A percentile compares a stretch with the other conserved stretches of the same genome.
phyloP scores from a whole-genome alignment of 2,888 invertebrate genomes.

The Drosophila multiciliata region DNA sequence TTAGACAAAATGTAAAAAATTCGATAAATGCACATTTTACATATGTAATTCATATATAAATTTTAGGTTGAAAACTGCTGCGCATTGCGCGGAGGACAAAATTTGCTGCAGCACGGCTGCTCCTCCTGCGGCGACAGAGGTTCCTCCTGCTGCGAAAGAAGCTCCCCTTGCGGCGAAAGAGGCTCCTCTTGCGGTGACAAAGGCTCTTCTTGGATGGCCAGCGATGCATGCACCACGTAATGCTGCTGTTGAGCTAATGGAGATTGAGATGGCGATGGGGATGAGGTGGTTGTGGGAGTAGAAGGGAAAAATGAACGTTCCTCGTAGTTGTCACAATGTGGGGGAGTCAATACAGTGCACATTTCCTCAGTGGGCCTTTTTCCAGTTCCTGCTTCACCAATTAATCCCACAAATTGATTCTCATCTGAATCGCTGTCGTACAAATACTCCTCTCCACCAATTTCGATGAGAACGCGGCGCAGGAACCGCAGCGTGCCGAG shows the following conservation, averaged over 20 bases:
- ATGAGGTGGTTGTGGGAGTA: background rate
- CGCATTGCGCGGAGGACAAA: background rate
- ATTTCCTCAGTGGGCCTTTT: background rate
- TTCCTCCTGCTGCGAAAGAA: constrained; percentile 30
- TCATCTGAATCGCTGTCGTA: constrained; percentile 62
- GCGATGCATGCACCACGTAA: constrained; percentile 5
- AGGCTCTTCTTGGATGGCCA: background rate
- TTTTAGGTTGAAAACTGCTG: constrained; percentile 16
- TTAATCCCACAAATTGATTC: constrained; percentile 54
- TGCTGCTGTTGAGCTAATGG: background rate
- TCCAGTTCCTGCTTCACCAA: constrained; percentile 9
- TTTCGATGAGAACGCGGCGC: constrained; percentile 46
- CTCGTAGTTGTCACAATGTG: background rate
- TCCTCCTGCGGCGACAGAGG: background rate
- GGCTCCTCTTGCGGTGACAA: constrained; percentile 2
- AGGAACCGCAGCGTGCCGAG: constrained; percentile 61
- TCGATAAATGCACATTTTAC: constrained; percentile 9
- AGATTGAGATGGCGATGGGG: background rate
- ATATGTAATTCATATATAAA: constrained; percentile 28
- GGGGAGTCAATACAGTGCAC: background rate
- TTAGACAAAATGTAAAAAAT: constrained; percentile 23
- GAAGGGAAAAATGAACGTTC: background rate
- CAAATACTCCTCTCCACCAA: constrained; percentile 47
- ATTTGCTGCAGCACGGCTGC: constrained; percentile 40
- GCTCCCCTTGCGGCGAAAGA: constrained; percentile 29